phyloP scores from a whole-genome alignment of 2,888 invertebrate species.

The Callyntrura sp. region DNA sequence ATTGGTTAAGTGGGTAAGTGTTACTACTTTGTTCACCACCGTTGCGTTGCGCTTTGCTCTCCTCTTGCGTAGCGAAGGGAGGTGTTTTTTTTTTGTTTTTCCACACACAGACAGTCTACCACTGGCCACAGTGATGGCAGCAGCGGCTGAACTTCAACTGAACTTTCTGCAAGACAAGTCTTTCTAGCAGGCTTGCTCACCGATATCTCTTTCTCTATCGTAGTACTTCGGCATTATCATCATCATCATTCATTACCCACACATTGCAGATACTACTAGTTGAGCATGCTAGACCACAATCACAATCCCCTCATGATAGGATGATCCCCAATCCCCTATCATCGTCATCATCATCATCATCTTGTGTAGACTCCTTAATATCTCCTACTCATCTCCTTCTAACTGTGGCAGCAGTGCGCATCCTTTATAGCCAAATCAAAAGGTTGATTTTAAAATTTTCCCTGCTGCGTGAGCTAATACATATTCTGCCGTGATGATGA shows the following conservation, averaged over 20 bases:
- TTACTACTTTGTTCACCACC: conserved; percentile 60
- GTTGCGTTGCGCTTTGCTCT: conserved; percentile 3
- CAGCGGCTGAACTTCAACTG: conserved; percentile 63
- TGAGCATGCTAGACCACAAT: conserved; percentile 54
- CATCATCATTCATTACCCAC: background rate
- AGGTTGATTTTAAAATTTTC: conserved; percentile 1
- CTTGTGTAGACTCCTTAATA: conserved; percentile 38
- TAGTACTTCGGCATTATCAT: no score
- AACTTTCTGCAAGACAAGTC: conserved; percentile 44
- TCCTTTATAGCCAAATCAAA: conserved; percentile 17
- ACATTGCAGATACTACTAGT: background rate
- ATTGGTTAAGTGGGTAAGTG: conserved; percentile 74
- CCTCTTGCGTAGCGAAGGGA: background rate
- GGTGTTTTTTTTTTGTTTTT: background rate
- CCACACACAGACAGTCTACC: conserved; percentile 7
- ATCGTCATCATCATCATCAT: conserved; percentile 28
- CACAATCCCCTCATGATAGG: conserved; percentile 33
- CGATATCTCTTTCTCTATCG: conserved; percentile 1
- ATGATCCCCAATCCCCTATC: conserved; percentile 28
- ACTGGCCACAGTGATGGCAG: conserved; percentile 16
- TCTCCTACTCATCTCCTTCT: conserved; percentile 4
- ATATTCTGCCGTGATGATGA: background rate
- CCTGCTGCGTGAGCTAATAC: conserved; percentile 5
- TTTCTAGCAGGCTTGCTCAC: background rate
- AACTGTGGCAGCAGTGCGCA: background rate